A percentile compares a stretch with the other conserved stretches of the same genome.
phyloP scores from a whole-genome alignment of 2,113 vertebrate species.

The Chamaea fasciata region DNA sequence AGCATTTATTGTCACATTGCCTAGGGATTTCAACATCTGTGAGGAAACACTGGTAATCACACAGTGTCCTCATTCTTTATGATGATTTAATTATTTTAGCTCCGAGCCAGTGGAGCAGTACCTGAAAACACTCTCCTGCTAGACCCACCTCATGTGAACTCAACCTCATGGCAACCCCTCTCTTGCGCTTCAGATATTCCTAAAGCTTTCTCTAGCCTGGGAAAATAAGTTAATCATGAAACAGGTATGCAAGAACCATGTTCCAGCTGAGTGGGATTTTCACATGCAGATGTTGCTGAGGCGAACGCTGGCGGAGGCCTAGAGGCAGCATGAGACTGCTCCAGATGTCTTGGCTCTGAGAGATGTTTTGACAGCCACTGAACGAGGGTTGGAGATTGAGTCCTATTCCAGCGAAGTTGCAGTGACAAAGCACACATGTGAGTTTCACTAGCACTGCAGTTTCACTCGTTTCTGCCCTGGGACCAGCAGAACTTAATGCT shows the following conservation, averaged over 20 bases:
- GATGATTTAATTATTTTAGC: background rate
- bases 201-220: background rate
- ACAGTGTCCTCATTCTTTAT: background rate
- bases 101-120: background rate
- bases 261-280: background rate
- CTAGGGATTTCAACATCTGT: constrained; percentile 24
- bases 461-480: background rate
- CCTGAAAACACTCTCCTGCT: background rate
- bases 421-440: rapidly evolving
- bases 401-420: background rate
- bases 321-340: background rate
- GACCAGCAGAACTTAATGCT: background rate
- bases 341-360: background rate
- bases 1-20: background rate
- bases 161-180: background rate
- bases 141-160: background rate
- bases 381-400: background rate
- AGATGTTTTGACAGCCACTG: background rate
- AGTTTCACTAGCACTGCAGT: background rate
- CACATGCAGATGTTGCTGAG: background rate
- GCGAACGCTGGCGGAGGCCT: background rate
- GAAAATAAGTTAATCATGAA: background rate
- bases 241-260: background rate
- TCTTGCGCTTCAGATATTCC: background rate
- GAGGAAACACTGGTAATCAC: background rate